phyloP scores from a whole-genome alignment of 2,113 vertebrate species.

The Scalopus aquaticus region DNA sequence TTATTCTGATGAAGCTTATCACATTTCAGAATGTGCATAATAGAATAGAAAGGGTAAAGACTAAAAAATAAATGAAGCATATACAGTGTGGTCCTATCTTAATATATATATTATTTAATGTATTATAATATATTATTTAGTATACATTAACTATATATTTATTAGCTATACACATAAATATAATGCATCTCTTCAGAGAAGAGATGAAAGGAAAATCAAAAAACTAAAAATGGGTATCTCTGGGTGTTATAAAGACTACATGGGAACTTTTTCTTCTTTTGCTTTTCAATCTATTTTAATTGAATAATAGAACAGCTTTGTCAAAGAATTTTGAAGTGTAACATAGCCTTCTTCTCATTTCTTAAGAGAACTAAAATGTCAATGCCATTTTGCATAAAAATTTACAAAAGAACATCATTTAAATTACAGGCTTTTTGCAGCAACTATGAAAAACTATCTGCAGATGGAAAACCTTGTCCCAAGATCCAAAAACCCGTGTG shows the following conservation, averaged over 20 bases:
- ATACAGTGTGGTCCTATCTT: background rate
- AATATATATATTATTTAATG: background rate
- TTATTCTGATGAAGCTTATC: background rate
- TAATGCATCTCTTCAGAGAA: background rate
- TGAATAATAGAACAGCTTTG: background rate
- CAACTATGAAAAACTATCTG: background rate
- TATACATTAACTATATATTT: too few relatives aligned
- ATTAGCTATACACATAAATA: background rate
- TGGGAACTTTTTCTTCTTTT: background rate
- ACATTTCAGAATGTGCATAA: background rate
- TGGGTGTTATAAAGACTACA: background rate
- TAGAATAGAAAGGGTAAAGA: background rate
- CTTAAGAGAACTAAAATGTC: background rate
- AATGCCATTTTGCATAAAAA: background rate
- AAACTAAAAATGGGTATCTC: background rate
- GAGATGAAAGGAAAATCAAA: background rate
- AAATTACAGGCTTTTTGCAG: conserved; percentile 58
- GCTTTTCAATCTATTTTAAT: background rate
- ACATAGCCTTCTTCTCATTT: background rate
- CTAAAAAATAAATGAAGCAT: background rate
- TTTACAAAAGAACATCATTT: background rate
- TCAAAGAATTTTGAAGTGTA: background rate
- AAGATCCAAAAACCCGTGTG: conserved; percentile 49
- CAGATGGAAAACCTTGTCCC: conserved; percentile 35
- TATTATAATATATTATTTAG: too few relatives aligned